Evolutionary conservation across 2,888 invertebrate genomes (phyloP), one percentile per base, ranked within the genome.

Genomic region (Aphidoletes aphidimyza): DNA sequence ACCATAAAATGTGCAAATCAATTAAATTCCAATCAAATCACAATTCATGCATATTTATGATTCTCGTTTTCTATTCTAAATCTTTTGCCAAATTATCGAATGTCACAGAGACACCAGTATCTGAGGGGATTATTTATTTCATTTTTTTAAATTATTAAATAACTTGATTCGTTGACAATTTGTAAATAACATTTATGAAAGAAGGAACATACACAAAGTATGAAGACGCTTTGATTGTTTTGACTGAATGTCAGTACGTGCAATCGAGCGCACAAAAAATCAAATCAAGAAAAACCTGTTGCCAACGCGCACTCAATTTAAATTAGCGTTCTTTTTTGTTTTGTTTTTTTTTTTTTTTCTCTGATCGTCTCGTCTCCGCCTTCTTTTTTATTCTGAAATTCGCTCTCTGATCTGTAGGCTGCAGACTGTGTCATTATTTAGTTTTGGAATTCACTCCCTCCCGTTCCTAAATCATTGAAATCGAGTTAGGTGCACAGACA

Each of bases 211-310:
- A n/a, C n/a, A n/a, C 42, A 42, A 42, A 42, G 42, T 42, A 9
- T 42, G 8, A 42, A 42, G 6, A 14, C 14, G 42, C 14, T 42
- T 42, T 42, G 42, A 42, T 42, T 42, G 42, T n/a, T n/a, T n/a
- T n/a, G n/a, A n/a, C n/a, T n/a, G n/a, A n/a, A n/a, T n/a, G n/a
- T 26, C 54, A 26, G 42, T 22, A 22, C 8, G 54, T 54, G 54
- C 22, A 54, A 17, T 5, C 5, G 11, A 69, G n/a, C 30, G 14
- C n/a, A 8, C 14, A n/a, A 9, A 42, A 5, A 5, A 8, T 30
- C 0, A 69, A 69, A 69, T 69, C 69, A 34, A 69, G 69, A 69
- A 69, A 69, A 69, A 69, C 69, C 69, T 69, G 69, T 54, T 26
- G 54, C 54, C 54, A 54, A 26, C 5, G 22, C 14, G 0, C 26